Conservation (phyloP, 2,113 vertebrate genomes). For the Larimichthys polyactis region DNA sequence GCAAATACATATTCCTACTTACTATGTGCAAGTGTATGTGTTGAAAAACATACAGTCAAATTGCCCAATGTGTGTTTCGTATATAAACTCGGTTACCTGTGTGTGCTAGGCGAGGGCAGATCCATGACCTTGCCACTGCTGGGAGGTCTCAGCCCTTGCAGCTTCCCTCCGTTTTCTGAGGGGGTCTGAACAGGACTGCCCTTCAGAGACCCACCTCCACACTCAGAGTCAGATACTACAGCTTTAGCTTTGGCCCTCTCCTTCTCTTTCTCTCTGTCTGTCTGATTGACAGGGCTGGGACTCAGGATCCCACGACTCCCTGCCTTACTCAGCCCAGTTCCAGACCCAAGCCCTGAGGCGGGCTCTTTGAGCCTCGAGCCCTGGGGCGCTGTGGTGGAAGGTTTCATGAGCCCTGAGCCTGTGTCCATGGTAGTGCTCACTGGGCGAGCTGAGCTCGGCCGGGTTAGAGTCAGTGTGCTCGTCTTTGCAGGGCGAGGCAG, state of each 20-base stretch:
- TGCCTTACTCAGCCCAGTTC: conserved; percentile 72
- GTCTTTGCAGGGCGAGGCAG: conserved; percentile 96
- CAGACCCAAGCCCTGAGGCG: conserved; percentile 67
- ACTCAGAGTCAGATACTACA: conserved; percentile 90
- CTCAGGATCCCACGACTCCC: conserved; percentile 74
- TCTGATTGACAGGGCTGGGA: conserved; percentile 92
- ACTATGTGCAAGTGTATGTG: neutral
- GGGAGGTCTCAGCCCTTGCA: conserved; percentile 84
- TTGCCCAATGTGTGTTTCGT: neutral
- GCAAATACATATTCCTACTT: neutral
- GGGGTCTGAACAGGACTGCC: conserved; percentile 67
- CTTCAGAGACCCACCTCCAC: conserved; percentile 73
- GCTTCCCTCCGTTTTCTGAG: conserved; percentile 84
- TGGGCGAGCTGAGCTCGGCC: conserved; percentile 85
- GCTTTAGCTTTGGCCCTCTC: conserved; percentile 96
- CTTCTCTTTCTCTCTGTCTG: conserved; percentile 92
- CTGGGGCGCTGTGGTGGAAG: conserved; percentile 55
- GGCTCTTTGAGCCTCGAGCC: conserved; percentile 74
- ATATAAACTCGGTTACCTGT: conserved; percentile 84
- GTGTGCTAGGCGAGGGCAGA: conserved; percentile 87
- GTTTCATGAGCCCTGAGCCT: conserved; percentile 87
- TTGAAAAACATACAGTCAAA: neutral
- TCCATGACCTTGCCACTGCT: conserved; percentile 84
- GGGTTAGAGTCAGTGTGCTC: conserved; percentile 91
- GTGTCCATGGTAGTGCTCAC: conserved; percentile 92